A percentile compares a stretch with the other conserved stretches of the same genome.
These are phyloP conservation scores for Puffinus mauretanicus DNA, from an alignment of 2,113 vertebrate genomes.

Conservation along the genomic window DNA sequence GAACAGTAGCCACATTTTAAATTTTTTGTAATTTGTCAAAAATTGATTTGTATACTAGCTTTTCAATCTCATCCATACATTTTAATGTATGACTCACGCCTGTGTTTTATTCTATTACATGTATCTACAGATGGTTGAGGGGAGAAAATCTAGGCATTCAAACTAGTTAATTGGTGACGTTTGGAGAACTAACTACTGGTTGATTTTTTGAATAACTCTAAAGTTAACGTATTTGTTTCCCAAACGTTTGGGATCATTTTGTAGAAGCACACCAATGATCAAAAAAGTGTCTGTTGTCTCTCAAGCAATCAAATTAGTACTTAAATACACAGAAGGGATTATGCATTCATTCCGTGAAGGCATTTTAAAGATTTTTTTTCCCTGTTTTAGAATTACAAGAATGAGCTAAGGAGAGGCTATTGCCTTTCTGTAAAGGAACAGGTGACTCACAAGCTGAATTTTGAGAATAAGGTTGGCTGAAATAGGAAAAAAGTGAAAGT, in stretches of 20 bases:
- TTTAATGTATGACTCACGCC: not conserved
- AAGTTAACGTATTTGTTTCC: not conserved
- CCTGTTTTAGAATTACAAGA: not conserved
- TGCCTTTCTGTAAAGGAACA: not conserved
- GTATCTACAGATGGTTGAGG: constrained; percentile 4
- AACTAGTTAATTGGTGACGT: not conserved
- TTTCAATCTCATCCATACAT: not conserved
- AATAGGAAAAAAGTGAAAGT: not conserved
- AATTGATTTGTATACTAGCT: not conserved
- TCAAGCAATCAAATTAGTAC: not conserved
- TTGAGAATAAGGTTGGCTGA: constrained; percentile 9
- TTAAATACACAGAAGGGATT: not conserved
- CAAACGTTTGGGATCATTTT: not conserved
- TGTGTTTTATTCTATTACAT: not conserved
- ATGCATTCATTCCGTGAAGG: not conserved
- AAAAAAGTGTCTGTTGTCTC: not conserved
- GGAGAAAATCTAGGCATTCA: not conserved
- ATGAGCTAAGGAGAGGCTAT: not conserved
- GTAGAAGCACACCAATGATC: not conserved
- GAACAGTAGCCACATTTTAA: not conserved
- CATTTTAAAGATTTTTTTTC: not conserved
- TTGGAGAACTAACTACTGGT: not conserved
- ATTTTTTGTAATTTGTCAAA: not conserved
- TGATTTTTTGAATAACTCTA: not conserved
- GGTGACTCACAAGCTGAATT: constrained; percentile 13